Base-by-base conservation (phyloP, 2,888 invertebrate species). In the Girardia tigrina region DNA sequence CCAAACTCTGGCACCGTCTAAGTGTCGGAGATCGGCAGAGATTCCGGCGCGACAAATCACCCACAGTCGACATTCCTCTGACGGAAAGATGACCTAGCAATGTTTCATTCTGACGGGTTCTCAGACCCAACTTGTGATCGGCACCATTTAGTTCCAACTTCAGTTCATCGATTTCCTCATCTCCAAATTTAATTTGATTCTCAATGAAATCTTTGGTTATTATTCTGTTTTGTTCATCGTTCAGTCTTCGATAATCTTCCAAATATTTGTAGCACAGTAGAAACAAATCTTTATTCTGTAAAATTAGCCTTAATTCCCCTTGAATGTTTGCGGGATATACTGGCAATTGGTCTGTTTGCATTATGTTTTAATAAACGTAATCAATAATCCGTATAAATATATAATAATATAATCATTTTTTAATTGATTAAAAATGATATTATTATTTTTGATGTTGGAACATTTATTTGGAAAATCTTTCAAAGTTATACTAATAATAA, bases 281-380 rank as follows among this genome's bases (percentile, higher is more conserved):
- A 26, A 73, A 73, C 42, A 73, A 29, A 73, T 73, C 73, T 26
- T 73, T 73, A 29, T 29, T 20, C 29, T 73, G 73, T 23, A 73
- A 42, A n/a, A 73, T 29, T 4, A 42, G 29, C 12, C 73, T 8
- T 73, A 73, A 73, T 20, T 73, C 73, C n/a, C 73, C 73, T 73
- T 73, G 29, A 4, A 73, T n/a, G 42, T 8, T 20, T 26, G 29
- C 8, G 2, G 73, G 73, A 36, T 73, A 73, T 28, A 36, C 36
- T 20, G 73, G 73, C 20, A 73, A 73, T 36, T 36, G 36, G 16
- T 36, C 36, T 8, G 12, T 16, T 16, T 36, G 36, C 36, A 36
- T 36, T 36, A n/a, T n/a, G n/a, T n/a, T n/a, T n/a, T n/a, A n/a
- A n/a, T n/a, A n/a, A n/a, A n/a, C n/a, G n/a, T n/a, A n/a, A n/a